Evolutionary conservation across 2,888 invertebrate species (phyloP), one percentile per base, ranked within the genome.

Genomic region (Melanargia galathea): DNA sequence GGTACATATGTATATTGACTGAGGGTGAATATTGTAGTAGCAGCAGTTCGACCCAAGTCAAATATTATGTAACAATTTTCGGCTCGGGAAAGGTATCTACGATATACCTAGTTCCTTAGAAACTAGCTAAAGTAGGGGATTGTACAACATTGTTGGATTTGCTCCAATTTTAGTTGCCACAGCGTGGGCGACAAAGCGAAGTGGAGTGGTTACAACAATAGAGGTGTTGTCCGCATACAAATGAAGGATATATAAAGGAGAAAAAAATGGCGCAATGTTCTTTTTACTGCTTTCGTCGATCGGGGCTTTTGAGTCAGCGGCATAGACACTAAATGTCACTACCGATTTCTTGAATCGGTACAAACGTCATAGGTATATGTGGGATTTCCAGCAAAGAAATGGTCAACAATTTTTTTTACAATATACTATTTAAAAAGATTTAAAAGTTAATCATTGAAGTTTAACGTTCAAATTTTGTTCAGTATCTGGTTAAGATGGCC

Each of bases 401-500:
- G n/a, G n/a, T n/a, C n/a, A n/a, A n/a, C n/a, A n/a, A n/a, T n/a
- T n/a, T n/a, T n/a, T n/a, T n/a, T n/a, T n/a, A n/a, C n/a, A n/a
- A n/a, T n/a, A n/a, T n/a, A n/a, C n/a, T n/a, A n/a, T n/a, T n/a
- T n/a, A n/a, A n/a, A n/a, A n/a, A n/a, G n/a, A n/a, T n/a, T n/a
- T n/a, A n/a, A n/a, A n/a, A n/a, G n/a, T n/a, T n/a, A n/a, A n/a
- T n/a, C n/a, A n/a, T n/a, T n/a, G n/a, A n/a, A n/a, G n/a, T n/a
- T n/a, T n/a, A n/a, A n/a, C n/a, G n/a, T n/a, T n/a, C n/a, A n/a
- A n/a, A n/a, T n/a, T n/a, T n/a, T n/a, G n/a, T n/a, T n/a, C n/a
- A n/a, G n/a, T n/a, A n/a, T n/a, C 35, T 3, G 10, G 13, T 35
- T 56, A 35, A 51, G 49, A 55, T 22, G 35, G 20, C 38, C 78